Evolutionary conservation across 2,797 vertebrate genomes (phyloP), one percentile per base, ranked within the genome.

Genomic region (Zalophus californianus): DNA sequence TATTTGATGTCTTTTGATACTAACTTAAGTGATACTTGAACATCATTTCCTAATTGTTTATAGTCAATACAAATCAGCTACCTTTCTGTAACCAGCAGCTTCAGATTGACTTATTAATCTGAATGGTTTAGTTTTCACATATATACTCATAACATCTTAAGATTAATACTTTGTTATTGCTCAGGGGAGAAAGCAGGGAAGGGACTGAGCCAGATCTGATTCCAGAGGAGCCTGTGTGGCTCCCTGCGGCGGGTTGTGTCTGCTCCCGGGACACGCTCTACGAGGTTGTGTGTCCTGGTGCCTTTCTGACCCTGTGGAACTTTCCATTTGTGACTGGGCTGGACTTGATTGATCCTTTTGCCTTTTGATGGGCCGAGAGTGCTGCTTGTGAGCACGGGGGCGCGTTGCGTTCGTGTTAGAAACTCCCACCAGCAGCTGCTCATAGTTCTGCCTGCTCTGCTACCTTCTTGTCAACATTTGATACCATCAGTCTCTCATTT

Each of bases 321-420:
- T 21, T 29, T 84, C 32, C 12, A 7, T 85, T 38, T n/a, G 18
- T 3, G 8, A 14, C 20, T 48, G 60, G 14, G 2, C 54, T 73
- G 35, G 77, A 54, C 64, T 48, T 6, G 64, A 38, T 15, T 7
- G 25, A 68, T 12, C 78, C 48, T 38, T 64, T 66, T 64, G n/a
- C 70, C 35, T 50, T 56, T 50, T 12, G n/a, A 15, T 15, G 38
- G 32, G 84, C 73, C 29, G 7, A 41, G 14, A 29, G 72, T 48
- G 72, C 41, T 8, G 15, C 0, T 5, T 1, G 25, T 27, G 25
- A 10, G 72, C 70, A 7, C 38, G 23, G 70, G 70, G 38, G 11
- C 12, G 6, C 11, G 1, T 14, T 5, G 27, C 25, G 11, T 15
- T 2, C 3, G 5, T 10, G 15, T 3, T 10, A 10, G 73, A 18